Evolutionary conservation across 2,888 invertebrate genomes (phyloP), one percentile per base, ranked within the genome.

Genomic region (Lacanobia wlatinum): DNA sequence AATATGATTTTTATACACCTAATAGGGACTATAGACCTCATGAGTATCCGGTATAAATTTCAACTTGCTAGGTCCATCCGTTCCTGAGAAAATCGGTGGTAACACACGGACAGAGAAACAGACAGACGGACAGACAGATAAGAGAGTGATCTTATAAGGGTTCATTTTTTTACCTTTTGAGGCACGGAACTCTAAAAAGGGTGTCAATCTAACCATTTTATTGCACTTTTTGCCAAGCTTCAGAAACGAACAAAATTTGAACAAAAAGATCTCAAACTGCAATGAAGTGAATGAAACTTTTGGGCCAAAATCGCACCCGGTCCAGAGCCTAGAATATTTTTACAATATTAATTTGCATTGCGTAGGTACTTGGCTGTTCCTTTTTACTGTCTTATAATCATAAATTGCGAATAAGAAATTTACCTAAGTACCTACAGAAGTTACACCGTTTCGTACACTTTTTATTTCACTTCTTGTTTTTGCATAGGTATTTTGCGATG

Each of bases 401-500:
- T 86, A 81, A 81, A 66, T 72, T 80, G 52, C 58, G 63, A 64
- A 60, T 28, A 75, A 73, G 43, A 66, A 52, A 48, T 56, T 76
- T 18, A 34, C 48, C 48, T 21, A 46, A 66, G 38, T 18, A 34
- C 40, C 53, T 18, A 46, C 68, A 28, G 9, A 78, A 78, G 50
- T 81, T 75, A 12, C 56, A 28, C 10, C 58, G 38, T 76, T 81
- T 63, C 60, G 63, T 69, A 76, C n/a, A 68, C 28, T 66, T 78
- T 78, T 80, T 82, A 78, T 77, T 62, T 48, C n/a, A 67, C 73
- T 82, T 81, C 52, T 82, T 83, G 72, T 82, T 80, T 73, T 78
- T 82, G 48, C 23, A 28, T 73, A 28, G 28, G 28, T 28, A 72
- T 28, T 40, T 73, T 73, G 48, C 21, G 21, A 40, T 12, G 14